Conservation (phyloP, 2,888 invertebrate species). For the Callinectes sapidus region DNA sequence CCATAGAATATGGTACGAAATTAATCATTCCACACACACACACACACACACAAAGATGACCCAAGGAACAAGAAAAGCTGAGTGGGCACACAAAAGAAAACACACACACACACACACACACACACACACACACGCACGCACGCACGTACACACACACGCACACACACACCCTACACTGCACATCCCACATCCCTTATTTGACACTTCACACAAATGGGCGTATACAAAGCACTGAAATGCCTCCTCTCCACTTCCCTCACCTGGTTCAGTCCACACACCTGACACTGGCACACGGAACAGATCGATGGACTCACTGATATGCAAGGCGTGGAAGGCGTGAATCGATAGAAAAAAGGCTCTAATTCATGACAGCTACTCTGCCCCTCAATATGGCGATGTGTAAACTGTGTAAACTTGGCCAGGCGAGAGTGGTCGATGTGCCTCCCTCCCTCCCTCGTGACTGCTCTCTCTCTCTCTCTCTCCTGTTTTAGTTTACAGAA, state of each 20-base stretch:
- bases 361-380: constrained; percentile 61
- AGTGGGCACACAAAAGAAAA: too few relatives aligned
- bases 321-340: constrained; percentile 45
- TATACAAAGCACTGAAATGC: not conserved
- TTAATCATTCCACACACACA: too few relatives aligned
- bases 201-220: constrained; percentile 37
- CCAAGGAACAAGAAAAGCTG: too few relatives aligned
- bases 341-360: constrained; percentile 55
- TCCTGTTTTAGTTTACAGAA: too few relatives aligned
- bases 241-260: not conserved
- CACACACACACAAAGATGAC: too few relatives aligned
- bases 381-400: constrained; percentile 66
- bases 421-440: constrained; percentile 51
- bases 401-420: constrained; percentile 65
- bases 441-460: not conserved
- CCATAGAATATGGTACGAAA: too few relatives aligned
- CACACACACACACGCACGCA: not conserved
- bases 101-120: not conserved
- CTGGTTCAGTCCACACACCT: not conserved
- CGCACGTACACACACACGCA: not conserved
- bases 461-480: too few relatives aligned
- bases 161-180: not conserved
- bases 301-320: constrained; percentile 52
- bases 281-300: not conserved
- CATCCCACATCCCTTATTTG: not conserved